Evolutionary conservation across 1,140 invertebrate species (phyloP).

Genomic region (Cephus cinctus): DNA sequence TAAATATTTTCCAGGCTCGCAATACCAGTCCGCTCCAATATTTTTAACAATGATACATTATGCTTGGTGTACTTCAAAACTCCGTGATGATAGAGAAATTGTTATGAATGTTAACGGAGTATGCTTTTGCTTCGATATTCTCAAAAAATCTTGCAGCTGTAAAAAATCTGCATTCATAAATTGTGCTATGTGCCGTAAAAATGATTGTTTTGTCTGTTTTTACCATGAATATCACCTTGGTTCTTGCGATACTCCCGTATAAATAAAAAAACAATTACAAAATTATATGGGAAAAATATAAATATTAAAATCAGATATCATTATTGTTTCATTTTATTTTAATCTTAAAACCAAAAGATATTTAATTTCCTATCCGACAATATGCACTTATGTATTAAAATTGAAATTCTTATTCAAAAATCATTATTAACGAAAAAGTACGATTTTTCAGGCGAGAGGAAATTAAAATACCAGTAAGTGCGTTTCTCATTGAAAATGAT

Average conservation of each 20-base stretch:
- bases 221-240: background rate
- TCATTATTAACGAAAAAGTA: too few species aligned
- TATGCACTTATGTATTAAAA: too few species aligned
- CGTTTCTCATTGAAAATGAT: too few species aligned
- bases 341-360: too few species aligned
- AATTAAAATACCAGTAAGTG: too few species aligned
- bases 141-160: background rate
- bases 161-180: background rate
- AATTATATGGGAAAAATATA: background rate
- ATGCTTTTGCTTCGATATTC: background rate
- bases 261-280: background rate
- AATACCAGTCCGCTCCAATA: conserved; percentile 10
- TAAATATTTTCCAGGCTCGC: conserved; percentile 5
- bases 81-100: background rate
- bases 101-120: background rate
- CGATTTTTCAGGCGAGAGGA: too few species aligned
- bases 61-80: too few species aligned
- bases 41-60: background rate
- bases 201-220: background rate
- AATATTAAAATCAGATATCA: background rate
- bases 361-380: too few species aligned
- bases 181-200: background rate
- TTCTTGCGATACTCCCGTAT: background rate
- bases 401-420: too few species aligned
- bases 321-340: too few species aligned